Evolutionary conservation across 2,113 vertebrate species (phyloP).

Genomic region (Chloroceryle aenea): DNA sequence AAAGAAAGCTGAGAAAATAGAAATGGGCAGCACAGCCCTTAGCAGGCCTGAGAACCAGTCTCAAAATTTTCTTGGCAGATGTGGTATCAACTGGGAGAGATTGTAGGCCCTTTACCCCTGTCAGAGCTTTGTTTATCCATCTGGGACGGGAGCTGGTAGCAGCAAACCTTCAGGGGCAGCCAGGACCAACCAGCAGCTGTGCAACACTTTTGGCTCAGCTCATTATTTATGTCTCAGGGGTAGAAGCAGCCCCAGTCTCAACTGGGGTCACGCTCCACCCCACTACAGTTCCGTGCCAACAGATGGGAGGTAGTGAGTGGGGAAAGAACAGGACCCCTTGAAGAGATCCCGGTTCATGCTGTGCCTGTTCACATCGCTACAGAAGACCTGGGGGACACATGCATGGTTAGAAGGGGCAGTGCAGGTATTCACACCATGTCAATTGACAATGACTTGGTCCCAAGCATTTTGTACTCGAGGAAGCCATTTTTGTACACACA

Average conservation of each 20-base stretch:
- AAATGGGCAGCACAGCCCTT: neutral
- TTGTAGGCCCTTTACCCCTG: neutral
- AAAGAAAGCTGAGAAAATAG: conserved; percentile 25
- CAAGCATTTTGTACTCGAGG: neutral
- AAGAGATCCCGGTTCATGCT: neutral
- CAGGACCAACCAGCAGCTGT: neutral
- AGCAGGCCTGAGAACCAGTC: conserved; percentile 32
- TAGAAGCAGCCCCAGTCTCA: neutral
- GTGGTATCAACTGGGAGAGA: neutral
- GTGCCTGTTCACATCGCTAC: neutral
- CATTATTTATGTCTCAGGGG: neutral
- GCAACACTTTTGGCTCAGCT: neutral
- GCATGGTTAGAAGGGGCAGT: rapidly evolving
- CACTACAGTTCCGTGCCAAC: neutral
- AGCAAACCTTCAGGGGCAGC: conserved; percentile 10
- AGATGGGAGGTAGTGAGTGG: neutral
- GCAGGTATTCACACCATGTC: neutral
- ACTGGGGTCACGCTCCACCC: neutral
- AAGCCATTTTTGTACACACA: neutral
- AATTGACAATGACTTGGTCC: neutral
- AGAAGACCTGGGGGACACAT: neutral
- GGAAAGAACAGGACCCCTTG: neutral
- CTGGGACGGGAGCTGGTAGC: neutral
- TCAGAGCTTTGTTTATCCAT: conserved; percentile 20
- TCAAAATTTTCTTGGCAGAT: conserved; percentile 24